Conservation (phyloP, 2,797 vertebrate genomes). For the Coluber constrictor region DNA sequence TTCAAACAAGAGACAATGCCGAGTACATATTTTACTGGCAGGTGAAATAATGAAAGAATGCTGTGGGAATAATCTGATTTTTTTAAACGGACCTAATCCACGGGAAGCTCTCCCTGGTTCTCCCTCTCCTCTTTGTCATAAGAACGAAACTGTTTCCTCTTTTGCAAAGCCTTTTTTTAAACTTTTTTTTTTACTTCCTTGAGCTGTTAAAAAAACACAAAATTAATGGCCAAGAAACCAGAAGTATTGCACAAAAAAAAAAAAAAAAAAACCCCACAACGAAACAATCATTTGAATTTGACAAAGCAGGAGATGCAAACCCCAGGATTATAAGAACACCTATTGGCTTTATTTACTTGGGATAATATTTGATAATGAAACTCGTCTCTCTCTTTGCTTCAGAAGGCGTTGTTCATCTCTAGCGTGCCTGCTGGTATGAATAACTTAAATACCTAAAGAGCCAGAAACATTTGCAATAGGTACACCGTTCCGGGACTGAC, state of each 20-base stretch:
- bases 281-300: slow-evolving; percentile 63
- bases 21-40: slow-evolving; percentile 92
- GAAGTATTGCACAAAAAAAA: neutral
- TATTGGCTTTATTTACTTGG: slow-evolving; percentile 56
- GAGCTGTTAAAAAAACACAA: slow-evolving; percentile 70
- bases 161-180: slow-evolving; percentile 68
- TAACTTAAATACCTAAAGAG: slow-evolving; percentile 49
- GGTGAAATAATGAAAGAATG: slow-evolving; percentile 87
- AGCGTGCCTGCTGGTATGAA: slow-evolving; percentile 49
- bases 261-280: no score
- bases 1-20: slow-evolving; percentile 84
- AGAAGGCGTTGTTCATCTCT: slow-evolving; percentile 32
- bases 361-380: slow-evolving; percentile 50
- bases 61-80: slow-evolving; percentile 96
- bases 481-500: slow-evolving; percentile 67
- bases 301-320: slow-evolving; percentile 58
- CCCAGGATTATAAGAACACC: slow-evolving; percentile 50
- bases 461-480: slow-evolving; percentile 42
- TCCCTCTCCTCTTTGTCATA: slow-evolving; percentile 72
- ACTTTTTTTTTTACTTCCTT: slow-evolving; percentile 57
- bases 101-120: slow-evolving; percentile 77
- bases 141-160: slow-evolving; percentile 78
- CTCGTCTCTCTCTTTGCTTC: slow-evolving; percentile 35
- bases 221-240: slow-evolving; percentile 72
- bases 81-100: slow-evolving; percentile 75